Percentiles rank a stretch among this genome's conserved stretches.
phyloP scores from a whole-genome alignment of 2,797 vertebrate species.

The Amblyopsis hoosieri region DNA sequence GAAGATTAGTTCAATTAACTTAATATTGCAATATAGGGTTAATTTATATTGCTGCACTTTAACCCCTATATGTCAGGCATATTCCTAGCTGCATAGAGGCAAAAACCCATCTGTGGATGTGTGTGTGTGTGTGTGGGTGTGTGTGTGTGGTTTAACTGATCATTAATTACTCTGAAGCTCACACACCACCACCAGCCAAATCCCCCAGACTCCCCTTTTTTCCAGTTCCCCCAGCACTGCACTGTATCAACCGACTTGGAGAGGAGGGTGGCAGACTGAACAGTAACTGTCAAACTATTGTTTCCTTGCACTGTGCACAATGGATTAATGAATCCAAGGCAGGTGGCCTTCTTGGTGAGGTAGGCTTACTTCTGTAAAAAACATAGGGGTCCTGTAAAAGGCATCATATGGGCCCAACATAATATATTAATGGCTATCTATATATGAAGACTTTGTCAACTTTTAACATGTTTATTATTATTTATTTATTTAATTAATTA shows the following conservation, averaged over 20 bases:
- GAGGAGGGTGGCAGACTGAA: constrained; percentile 37
- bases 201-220: constrained; percentile 63
- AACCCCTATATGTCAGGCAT: constrained; percentile 38
- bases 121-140: constrained; percentile 26
- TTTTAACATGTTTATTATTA: no score
- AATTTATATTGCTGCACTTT: constrained; percentile 67
- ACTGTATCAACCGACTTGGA: constrained; percentile 25
- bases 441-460: constrained; percentile 23
- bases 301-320: constrained; percentile 41
- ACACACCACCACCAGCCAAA: constrained; percentile 55
- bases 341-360: constrained; percentile 69
- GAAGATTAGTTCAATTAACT: constrained; percentile 71
- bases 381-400: constrained; percentile 45
- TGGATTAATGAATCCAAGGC: constrained; percentile 56
- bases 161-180: constrained; percentile 60
- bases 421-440: constrained; percentile 41
- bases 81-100: constrained; percentile 32
- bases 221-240: constrained; percentile 39
- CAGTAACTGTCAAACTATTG: constrained; percentile 67
- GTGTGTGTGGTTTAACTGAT: constrained; percentile 34
- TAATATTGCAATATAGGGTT: constrained; percentile 72
- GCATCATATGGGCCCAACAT: constrained; percentile 37
- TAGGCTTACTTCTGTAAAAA: constrained; percentile 52
- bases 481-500: no score
- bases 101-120: constrained; percentile 21